Base-by-base conservation (phyloP, 2,797 vertebrate species). In the Mareca strepera region DNA sequence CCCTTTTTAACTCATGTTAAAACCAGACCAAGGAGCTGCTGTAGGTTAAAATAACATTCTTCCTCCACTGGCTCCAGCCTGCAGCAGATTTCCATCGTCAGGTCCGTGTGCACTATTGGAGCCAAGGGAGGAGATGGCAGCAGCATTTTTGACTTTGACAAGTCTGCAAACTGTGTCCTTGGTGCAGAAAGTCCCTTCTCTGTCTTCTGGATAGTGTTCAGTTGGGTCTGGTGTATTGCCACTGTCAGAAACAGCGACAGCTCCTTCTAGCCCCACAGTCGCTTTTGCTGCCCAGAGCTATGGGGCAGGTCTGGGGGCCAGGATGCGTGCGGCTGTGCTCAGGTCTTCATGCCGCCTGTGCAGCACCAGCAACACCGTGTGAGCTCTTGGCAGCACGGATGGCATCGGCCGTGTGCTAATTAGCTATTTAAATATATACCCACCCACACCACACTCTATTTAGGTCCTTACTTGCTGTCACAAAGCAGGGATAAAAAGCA, bases 231-330 rank as follows among this genome's bases (percentile, higher is more conserved):
- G 28, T 43, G 31, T 43, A 1, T 25, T 1, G 1, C 46, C 1
- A 1, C 35, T 12, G 58, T 70, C 52, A 37, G 69, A 37, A 39
- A 8, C 1, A 2, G 44, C 11, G 33, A 3, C 12, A 12, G 69
- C 43, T 7, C 1, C 0, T 74, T 28, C 29, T 15, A 11, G 53
- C 39, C 25, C 28, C 0, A 1, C 1, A 66, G 31, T 41, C 20
- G 4, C 41, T 53, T 53, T 11, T 4, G 1, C 39, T 18, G 59
- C 33, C 35, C 29, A 4, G 43, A 5, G 7, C 39, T 7, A 16
- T 2, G 4, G 11, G 44, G 5, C 1, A 3, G n/a, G 17, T 28
- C 44, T 35, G 56, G n/a, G 44, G 66, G 66, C 44, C 4, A 22
- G 41, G 64, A 63, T 20, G 28, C 3, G 28, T 29, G 35, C 8